Evolutionary conservation across 2,113 vertebrate species (phyloP).

Genomic region (Emydura subglobosa): DNA sequence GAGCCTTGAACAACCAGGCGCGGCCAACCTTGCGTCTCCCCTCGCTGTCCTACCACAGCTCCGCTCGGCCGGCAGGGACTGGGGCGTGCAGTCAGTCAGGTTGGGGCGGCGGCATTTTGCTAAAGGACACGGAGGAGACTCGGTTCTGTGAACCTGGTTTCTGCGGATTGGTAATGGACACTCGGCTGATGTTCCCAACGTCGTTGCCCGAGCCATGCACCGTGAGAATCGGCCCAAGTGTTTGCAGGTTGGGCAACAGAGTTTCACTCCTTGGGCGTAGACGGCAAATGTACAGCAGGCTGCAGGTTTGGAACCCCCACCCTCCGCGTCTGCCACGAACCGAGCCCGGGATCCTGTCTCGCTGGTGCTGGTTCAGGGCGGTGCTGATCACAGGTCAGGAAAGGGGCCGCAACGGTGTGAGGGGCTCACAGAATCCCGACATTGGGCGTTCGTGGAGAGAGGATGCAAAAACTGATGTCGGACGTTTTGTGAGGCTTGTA

Average conservation of each 20-base stretch:
- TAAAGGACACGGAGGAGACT: slow-evolving; percentile 57
- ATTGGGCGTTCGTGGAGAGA: neutral
- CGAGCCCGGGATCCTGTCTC: neutral
- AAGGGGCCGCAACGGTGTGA: neutral
- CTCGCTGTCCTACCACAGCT: slow-evolving; percentile 36
- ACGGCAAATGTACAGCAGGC: no score
- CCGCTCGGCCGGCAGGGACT: neutral
- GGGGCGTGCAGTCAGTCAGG: slow-evolving; percentile 35
- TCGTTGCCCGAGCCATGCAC: no score
- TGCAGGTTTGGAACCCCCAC: no score
- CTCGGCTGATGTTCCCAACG: no score
- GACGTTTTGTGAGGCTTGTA: neutral
- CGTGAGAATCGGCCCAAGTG: no score
- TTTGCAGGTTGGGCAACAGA: no score
- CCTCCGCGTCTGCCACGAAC: no score
- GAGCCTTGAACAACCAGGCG: neutral
- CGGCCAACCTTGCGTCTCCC: neutral
- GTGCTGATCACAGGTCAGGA: neutral
- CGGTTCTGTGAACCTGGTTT: neutral
- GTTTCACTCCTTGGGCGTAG: no score
- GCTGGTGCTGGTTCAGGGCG: neutral
- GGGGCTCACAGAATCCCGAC: neutral
- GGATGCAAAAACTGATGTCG: neutral
- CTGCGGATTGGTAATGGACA: no score
- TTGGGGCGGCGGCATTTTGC: neutral